Base-by-base conservation (phyloP, 2,113 vertebrate species). In the Taurulus bubalis region DNA sequence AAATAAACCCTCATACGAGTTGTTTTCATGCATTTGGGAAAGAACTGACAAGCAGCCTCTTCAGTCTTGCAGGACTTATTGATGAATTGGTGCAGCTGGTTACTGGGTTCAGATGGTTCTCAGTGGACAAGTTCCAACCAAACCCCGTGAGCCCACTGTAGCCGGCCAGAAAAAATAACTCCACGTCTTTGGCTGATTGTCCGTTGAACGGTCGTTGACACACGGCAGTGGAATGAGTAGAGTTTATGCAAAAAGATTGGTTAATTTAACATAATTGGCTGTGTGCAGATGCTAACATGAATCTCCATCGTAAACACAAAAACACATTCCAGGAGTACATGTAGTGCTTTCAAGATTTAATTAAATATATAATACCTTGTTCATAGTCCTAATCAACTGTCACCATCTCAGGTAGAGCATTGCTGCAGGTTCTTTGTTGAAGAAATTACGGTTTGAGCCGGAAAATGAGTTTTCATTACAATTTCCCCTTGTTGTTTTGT, bases 381-480 rank as follows among this genome's bases (percentile, higher is more conserved):
- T 83, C 14, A 15, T 22, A 40, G 28, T 77, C 4, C 36, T 72
- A 36, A 87, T 85, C 45, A 65, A 67, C 55, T 56, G n/a, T 36
- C 69, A 56, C 20, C 2, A 10, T 10, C 8, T 6, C n/a, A 63
- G 6, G 20, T 14, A 10, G 8, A 45, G 32, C 42, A 42, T 30
- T 40, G 12, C 14, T 28, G 20, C 32, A 67, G 38, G 3, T 11
- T 69, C 24, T 73, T 36, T 49, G 67, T 18, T 68, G n/a, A 53
- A 53, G 53, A 59, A 63, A 64, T 64, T 34, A 58, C 0, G 0
- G 36, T 71, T 75, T 51, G 63, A 73, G 68, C 76, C 30, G 26
- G 34, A 9, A 63, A 71, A 75, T 18, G 16, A 65, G 16, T 53
- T 40, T 5, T n/a, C 60, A n/a, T 36, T n/a, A n/a, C 40, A 24